Evolutionary conservation across 2,797 vertebrate species (phyloP).

Genomic region (Lateolabrax maculatus): DNA sequence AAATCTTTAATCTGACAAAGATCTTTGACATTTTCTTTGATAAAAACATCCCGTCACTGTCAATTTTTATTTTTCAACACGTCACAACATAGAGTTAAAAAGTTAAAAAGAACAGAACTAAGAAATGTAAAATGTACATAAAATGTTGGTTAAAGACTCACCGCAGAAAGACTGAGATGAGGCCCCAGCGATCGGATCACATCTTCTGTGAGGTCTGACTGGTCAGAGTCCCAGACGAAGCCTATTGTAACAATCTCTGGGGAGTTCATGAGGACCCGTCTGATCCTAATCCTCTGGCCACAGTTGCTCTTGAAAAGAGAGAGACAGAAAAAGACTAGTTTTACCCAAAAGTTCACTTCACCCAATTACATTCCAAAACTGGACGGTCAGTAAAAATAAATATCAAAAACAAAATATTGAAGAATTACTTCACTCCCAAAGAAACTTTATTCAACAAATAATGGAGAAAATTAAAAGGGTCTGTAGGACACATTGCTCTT

Average conservation of each 20-base stretch:
- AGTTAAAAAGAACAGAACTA: not conserved
- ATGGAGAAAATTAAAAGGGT: not conserved
- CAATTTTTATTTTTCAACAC: not conserved
- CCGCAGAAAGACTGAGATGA: slow-evolving; percentile 93
- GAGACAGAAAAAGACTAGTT: not conserved
- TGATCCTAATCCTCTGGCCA: slow-evolving; percentile 95
- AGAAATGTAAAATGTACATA: not conserved
- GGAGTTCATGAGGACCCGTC: slow-evolving; percentile 97
- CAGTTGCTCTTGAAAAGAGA: slow-evolving; percentile 91
- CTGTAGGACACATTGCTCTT: not conserved
- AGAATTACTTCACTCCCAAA: not conserved
- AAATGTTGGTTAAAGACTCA: slow-evolving; percentile 72
- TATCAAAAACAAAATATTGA: not conserved
- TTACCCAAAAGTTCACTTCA: slow-evolving; percentile 11
- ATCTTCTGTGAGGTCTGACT: slow-evolving; percentile 95
- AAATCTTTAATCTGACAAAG: slow-evolving; percentile 17
- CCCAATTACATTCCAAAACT: not conserved
- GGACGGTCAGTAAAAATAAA: not conserved
- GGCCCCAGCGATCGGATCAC: slow-evolving; percentile 92
- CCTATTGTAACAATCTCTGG: slow-evolving; percentile 99
- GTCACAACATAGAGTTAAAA: not conserved
- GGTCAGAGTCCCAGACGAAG: slow-evolving; percentile 98
- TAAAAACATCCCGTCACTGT: not conserved
- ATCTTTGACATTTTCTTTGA: not conserved
- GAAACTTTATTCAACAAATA: not conserved